These are phyloP conservation scores for Embidobia sp. DNA, from an alignment of 2,888 invertebrate species.

Conservation along the genomic window DNA sequence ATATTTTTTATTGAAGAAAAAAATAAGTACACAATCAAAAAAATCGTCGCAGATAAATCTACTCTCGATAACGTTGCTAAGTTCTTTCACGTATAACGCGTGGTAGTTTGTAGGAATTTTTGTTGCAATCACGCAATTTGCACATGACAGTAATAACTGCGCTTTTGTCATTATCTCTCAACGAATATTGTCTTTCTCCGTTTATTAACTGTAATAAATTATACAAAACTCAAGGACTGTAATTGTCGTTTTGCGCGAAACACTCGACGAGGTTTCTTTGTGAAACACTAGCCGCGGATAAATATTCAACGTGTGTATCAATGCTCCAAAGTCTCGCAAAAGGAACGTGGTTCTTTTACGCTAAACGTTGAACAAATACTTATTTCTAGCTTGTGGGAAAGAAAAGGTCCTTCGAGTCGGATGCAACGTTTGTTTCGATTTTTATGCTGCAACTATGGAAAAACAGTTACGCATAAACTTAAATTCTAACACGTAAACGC, in stretches of 20 bases:
- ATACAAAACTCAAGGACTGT: slow-evolving; percentile 36
- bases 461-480: too few species aligned
- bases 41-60: too few species aligned
- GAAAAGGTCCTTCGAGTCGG: too few species aligned
- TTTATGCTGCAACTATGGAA: too few species aligned
- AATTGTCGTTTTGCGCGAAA: slow-evolving; percentile 23
- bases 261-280: slow-evolving; percentile 17
- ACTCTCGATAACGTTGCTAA: background rate
- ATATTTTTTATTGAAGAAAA: too few species aligned
- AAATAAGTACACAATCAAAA: too few species aligned
- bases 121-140: slow-evolving; percentile 29
- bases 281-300: slow-evolving; percentile 11
- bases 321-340: too few species aligned
- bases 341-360: too few species aligned
- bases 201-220: slow-evolving; percentile 46
- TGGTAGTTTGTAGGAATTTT: slow-evolving; percentile 37
- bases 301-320: slow-evolving; percentile 12
- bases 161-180: slow-evolving; percentile 40
- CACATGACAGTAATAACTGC: slow-evolving; percentile 25
- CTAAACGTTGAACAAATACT: too few species aligned
- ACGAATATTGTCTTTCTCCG: slow-evolving; percentile 39
- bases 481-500: too few species aligned
- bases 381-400: too few species aligned
- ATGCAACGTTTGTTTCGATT: too few species aligned
- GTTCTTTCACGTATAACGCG: slow-evolving; percentile 7